Conservation (phyloP, 2,113 vertebrate genomes). For the Equus przewalskii region DNA sequence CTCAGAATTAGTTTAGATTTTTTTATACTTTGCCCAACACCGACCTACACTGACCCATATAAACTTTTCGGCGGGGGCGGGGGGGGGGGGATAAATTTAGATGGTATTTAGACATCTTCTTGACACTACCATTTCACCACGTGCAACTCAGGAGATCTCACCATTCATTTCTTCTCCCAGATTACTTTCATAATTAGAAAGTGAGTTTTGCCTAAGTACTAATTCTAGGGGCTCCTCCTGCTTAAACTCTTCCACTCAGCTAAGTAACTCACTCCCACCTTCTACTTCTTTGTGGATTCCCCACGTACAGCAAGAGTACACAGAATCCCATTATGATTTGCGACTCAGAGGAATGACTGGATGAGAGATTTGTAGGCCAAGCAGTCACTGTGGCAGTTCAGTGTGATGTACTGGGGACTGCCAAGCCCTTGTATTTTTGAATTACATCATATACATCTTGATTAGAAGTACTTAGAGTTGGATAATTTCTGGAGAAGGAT, state of each 20-base stretch:
- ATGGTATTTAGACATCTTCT: background rate
- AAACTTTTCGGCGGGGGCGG: background rate
- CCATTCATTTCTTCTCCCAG: background rate
- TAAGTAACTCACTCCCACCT: background rate
- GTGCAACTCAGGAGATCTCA: background rate
- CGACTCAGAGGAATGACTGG: background rate
- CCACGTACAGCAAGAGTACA: background rate
- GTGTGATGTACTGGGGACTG: background rate
- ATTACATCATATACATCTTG: background rate
- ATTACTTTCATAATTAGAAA: background rate
- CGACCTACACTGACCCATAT: background rate
- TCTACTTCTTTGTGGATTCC: background rate
- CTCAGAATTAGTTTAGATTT: background rate
- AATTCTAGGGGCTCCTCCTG: background rate
- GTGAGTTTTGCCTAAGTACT: background rate
- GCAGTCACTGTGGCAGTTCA: background rate
- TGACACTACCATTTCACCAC: background rate
- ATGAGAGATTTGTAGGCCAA: background rate
- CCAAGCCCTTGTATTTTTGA: background rate
- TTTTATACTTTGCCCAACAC: background rate
- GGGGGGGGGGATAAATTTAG: background rate
- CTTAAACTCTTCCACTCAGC: background rate
- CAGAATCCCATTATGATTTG: background rate
- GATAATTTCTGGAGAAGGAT: background rate
- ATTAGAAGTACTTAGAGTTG: constrained; percentile 24